These are phyloP conservation scores for Collichthys lucidus DNA, from an alignment of 2,113 vertebrate species.

Conservation along the genomic window DNA sequence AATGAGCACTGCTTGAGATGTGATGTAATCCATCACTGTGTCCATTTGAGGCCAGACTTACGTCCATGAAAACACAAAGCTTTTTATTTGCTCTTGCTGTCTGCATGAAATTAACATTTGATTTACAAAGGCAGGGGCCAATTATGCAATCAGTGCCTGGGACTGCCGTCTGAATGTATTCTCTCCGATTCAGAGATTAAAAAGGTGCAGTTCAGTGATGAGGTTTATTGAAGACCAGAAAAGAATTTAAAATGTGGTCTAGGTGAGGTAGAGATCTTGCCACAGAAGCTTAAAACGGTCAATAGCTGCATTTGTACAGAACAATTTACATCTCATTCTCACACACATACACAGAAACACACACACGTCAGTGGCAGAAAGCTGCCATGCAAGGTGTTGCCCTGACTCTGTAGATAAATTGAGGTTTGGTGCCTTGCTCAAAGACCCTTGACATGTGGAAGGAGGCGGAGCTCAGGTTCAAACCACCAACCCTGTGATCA, in stretches of 20 bases:
- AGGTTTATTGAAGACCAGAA: background rate
- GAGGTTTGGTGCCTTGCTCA: no score
- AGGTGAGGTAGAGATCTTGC: background rate
- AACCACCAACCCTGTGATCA: background rate
- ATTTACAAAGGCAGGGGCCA: constrained; percentile 15
- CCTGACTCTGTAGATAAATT: background rate
- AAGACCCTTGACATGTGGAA: background rate
- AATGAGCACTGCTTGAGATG: background rate
- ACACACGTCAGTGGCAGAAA: background rate
- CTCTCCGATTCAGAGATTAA: background rate
- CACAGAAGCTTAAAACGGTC: background rate
- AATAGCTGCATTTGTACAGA: no score
- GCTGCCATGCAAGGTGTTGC: background rate
- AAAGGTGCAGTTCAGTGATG: background rate
- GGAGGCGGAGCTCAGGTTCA: background rate
- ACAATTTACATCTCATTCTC: background rate
- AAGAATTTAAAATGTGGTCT: background rate
- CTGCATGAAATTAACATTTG: constrained; percentile 49
- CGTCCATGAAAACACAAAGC: constrained; percentile 13
- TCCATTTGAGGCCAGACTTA: constrained; percentile 5
- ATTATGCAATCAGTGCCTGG: constrained; percentile 12
- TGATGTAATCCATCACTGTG: constrained; percentile 22
- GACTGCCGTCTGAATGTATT: background rate
- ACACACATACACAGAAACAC: background rate
- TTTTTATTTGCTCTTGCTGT: constrained; percentile 17